Evolutionary conservation across 2,888 invertebrate species (phyloP).

Genomic region (Drosophila kambysellisi): DNA sequence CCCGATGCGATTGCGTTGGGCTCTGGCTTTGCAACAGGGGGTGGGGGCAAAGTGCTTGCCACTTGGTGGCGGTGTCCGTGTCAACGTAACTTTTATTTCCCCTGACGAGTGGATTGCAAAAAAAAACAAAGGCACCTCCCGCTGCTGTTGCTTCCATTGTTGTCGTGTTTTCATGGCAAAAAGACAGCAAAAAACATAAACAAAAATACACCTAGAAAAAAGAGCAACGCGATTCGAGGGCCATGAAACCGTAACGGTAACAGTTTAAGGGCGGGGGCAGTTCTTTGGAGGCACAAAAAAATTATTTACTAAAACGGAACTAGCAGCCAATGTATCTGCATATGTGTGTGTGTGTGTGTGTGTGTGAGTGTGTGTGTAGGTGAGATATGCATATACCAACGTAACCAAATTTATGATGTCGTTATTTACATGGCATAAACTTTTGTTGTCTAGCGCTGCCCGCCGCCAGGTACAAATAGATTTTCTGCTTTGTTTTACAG

Average conservation of each 20-base stretch:
- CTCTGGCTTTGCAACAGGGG: conserved; percentile 12
- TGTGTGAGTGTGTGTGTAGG: conserved; percentile 18
- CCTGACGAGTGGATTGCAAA: conserved; percentile 58
- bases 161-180: conserved; percentile 69
- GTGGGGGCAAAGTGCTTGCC: conserved; percentile 61
- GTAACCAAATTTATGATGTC: conserved; percentile 79
- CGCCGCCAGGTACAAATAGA: conserved; percentile 69
- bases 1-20: conserved; percentile 47
- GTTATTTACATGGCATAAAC: conserved; percentile 81
- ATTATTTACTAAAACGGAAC: conserved; percentile 68
- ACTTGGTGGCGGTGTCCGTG: conserved; percentile 73
- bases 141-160: conserved; percentile 46
- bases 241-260: conserved; percentile 65
- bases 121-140: conserved; percentile 28
- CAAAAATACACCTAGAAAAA: not conserved
- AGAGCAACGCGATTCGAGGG: conserved; percentile 34
- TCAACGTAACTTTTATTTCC: conserved; percentile 79
- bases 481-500: conserved; percentile 76
- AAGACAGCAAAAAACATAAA: conserved; percentile 15
- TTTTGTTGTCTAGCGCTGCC: conserved; percentile 56
- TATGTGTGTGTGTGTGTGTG: conserved; percentile 20
- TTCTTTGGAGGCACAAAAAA: conserved; percentile 37
- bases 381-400: conserved; percentile 55
- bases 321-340: conserved; percentile 48
- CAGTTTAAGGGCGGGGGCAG: conserved; percentile 60